Percentiles rank a stretch among this genome's conserved stretches.
Conservation (phyloP, 2,888 invertebrate genomes). For the Colostygia pectinataria region DNA sequence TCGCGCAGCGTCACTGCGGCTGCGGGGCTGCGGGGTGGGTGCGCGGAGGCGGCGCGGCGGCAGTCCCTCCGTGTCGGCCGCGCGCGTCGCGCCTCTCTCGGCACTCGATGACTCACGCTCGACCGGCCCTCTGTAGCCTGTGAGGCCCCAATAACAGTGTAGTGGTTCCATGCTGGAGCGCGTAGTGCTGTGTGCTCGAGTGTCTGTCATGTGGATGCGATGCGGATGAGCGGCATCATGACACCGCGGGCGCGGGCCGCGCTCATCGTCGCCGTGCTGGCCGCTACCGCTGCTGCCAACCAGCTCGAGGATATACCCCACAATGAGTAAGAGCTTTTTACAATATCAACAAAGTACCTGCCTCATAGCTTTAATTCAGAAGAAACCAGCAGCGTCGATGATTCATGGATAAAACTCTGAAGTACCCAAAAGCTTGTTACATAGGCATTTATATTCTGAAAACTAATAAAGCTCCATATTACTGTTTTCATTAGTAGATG, state of each 20-base stretch:
- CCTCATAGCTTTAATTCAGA: not conserved
- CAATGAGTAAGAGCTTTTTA: constrained; percentile 88
- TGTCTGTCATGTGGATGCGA: constrained; percentile 70
- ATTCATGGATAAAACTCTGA: constrained; percentile 17
- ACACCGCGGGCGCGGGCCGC: constrained; percentile 59
- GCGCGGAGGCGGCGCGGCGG: constrained; percentile 45
- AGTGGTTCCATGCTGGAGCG: constrained; percentile 64
- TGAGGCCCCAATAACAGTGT: constrained; percentile 56
- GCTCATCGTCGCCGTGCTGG: constrained; percentile 62
- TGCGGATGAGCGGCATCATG: constrained; percentile 65
- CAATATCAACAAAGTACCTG: not conserved
- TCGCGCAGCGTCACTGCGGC: constrained; percentile 80
- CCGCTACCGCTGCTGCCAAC: constrained; percentile 81
- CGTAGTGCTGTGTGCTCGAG: constrained; percentile 54
- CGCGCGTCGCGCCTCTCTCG: constrained; percentile 52
- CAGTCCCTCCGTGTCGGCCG: constrained; percentile 45
- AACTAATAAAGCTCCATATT: constrained; percentile 15
- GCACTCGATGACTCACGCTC: constrained; percentile 61
- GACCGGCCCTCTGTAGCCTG: constrained; percentile 43
- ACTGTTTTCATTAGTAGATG: constrained; percentile 16
- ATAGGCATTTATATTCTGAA: constrained; percentile 12
- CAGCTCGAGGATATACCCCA: constrained; percentile 95
- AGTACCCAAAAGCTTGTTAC: constrained; percentile 10
- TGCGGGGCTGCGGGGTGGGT: constrained; percentile 44
- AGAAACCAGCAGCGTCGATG: not conserved